A percentile compares a stretch with the other conserved stretches of the same genome.
phyloP scores from a whole-genome alignment of 1,140 invertebrate genomes.

The Anoplophora glabripennis region DNA sequence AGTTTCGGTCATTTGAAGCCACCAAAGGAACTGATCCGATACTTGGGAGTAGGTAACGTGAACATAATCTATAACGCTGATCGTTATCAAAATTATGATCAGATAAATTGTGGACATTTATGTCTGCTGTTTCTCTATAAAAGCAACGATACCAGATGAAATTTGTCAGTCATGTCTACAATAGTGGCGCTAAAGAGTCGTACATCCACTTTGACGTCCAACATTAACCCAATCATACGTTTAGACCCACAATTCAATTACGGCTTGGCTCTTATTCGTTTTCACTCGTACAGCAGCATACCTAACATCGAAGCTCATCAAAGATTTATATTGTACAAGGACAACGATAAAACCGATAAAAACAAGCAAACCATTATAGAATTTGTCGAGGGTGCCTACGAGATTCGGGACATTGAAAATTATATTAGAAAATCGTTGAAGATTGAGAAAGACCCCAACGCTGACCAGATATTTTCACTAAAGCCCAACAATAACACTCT shows the following conservation, averaged over 20 bases:
- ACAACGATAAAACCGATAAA: slow-evolving; percentile 1
- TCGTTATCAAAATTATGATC: background rate
- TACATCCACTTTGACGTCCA: too few species aligned
- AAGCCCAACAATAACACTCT: slow-evolving; percentile 35
- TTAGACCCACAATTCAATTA: background rate
- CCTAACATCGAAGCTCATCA: slow-evolving; percentile 20
- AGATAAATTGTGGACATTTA: slow-evolving; percentile 1
- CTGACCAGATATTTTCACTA: slow-evolving; percentile 4
- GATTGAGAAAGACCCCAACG: background rate
- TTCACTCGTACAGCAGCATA: slow-evolving; percentile 22
- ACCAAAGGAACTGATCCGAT: background rate
- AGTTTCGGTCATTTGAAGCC: background rate
- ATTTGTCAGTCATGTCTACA: too few species aligned
- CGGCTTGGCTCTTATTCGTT: slow-evolving; percentile 18
- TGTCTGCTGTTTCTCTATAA: background rate
- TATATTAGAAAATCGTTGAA: background rate
- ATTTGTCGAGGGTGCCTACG: slow-evolving; percentile 23
- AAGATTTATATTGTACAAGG: slow-evolving; percentile 18
- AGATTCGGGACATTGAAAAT: slow-evolving; percentile 2
- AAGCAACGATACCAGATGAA: too few species aligned
- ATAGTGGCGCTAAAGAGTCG: too few species aligned
- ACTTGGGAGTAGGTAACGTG: background rate
- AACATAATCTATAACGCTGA: background rate
- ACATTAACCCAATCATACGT: too few species aligned
- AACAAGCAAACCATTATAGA: slow-evolving; percentile 4